Evolutionary conservation across 2,797 vertebrate species (phyloP), one percentile per base, ranked within the genome.

Genomic region (Hippoglossus hippoglossus): DNA sequence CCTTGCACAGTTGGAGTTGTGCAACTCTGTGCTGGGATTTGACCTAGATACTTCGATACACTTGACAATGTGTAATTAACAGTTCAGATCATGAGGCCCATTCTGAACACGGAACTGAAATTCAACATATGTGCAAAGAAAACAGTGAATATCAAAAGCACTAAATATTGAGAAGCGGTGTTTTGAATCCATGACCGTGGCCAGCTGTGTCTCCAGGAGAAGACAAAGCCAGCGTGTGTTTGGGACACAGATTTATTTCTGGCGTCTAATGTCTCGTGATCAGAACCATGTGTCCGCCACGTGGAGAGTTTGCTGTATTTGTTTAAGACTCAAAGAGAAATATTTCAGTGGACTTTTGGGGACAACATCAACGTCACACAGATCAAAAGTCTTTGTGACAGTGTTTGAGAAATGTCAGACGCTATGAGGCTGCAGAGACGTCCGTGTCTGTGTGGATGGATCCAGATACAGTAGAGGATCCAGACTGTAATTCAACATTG

Each of bases 241-340:
- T 79, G 78, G 66, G 80, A 41, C 55, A 57, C 24, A 72, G 57
- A 76, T 55, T 51, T 34, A 63, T 81, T 85, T 82, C 64, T 80
- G 87, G 72, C 77, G 67, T 63, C 75, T 41, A 12, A 25, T 31
- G 75, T 87, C 82, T 80, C 70, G 79, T 89, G 82, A 91, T 90
- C 79, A 69, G 68, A 84, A 86, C 80, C 91, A 91, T 91, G 83
- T 91, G 89, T 84, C 34, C 5, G 77, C 88, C 92, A 91, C 87
- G 71, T 91, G 87, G 89, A 88, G 69, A 36, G 16, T 79, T 68
- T 11, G 13, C 70, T 58, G 62, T 51, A 58, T 78, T 81, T 72
- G 67, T 67, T 73, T 58, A 61, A 76, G n/a, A 63, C 62, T 73
- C 12, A 54, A 58, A 34, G 22, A 50, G 61, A 69, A 79, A 73